Base-by-base conservation (phyloP, 2,888 invertebrate genomes). In the Phytoseiulus persimilis region DNA sequence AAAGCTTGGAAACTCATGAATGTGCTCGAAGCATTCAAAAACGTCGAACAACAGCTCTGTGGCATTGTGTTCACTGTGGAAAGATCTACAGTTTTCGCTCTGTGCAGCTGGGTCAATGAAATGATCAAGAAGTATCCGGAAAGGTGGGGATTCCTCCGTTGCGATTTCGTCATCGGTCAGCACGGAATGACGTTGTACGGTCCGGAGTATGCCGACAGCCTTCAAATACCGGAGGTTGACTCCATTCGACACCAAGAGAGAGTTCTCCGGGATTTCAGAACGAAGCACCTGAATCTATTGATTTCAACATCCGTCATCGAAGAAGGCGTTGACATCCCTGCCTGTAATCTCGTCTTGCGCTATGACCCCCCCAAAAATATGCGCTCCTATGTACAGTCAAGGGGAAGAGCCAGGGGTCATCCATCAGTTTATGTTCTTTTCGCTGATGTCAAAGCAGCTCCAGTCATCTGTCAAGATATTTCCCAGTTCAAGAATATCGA, bases 321-420 rank as follows among this genome's bases (percentile, higher is more conserved):
- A 93, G 97, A 98, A 93, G 98, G 98, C 90, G 96, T 97, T 90
- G 98, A 98, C 93, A 94, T 98, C 91, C 97, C 97, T 11, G 95
- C 97, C 92, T 99, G 98, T 93, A 98, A 98, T 93, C 94, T 98
- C 90, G 97, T 98, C 0, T 94, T 98, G 90, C 94, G 97, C 91
- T 97, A 97, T 94, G 97, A 98, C 93, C 90, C 91, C 28, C 94
- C 96, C 0, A 32, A 39, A 11, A 91, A 92, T 91, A 95, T 95
- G 92, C 94, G 95, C 90, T 96, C 96, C 89, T 96, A 97, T 92
- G 95, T 96, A n/a, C 95, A 96, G 92, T 96, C 97, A 91, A 96
- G 97, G 92, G 95, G 96, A 0, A 94, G 97, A 84, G 97, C 97
- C 0, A 94, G 97, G 31, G 96, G 96, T 0, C 93, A 94, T 0